Evolutionary conservation across 1,140 invertebrate species (phyloP), one percentile per base, ranked within the genome.

Genomic region (Triops longicaudatus): DNA sequence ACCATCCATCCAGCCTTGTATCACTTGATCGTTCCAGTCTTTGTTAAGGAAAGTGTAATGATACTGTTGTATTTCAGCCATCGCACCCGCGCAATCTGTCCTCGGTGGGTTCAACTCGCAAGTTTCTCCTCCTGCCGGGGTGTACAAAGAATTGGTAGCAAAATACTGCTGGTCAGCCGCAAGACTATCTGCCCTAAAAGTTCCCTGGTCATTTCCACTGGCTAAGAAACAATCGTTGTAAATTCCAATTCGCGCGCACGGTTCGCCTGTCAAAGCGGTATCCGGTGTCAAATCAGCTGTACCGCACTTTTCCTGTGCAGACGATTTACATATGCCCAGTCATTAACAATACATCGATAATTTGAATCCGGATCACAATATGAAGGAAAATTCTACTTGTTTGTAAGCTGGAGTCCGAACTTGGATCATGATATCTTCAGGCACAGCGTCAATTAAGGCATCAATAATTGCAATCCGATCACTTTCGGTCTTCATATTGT

Each of bases 191-290:
- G n/a, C 28, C 9, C 37, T 72, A 7, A 78, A 78, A 6, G 77
- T 78, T 4, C 77, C 77, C 37, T 9, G 1, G 37, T 78, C 77
- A 28, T 17, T 14, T 3, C 37, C 31, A 4, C 22, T 7, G 9
- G 77, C 43, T 26, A 78, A 43, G 77, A 78, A 78, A 63, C 77
- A 78, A 27, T 78, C 77, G 41, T 78, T 78, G n/a, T 76, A 72
- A 26, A 78, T 27, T 27, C 77, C 77, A 17, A 78, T 22, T 42
- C 77, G 77, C 1, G 77, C 73, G 14, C 41, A 42, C 12, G 0
- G 7, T 50, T 63, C 44, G 1, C 31, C 31, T 4, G 63, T 6
- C 3, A 50, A 71, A n/a, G 43, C 76, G 28, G 14, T 10, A 12
- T 7, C 41, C 6, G 76, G 37, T 41, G 28, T 73, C 9, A 72